A percentile compares a stretch with the other conserved stretches of the same genome.
Evolutionary conservation across 1,140 invertebrate species (phyloP).

Genomic region (Drosophila paulistorum): DNA sequence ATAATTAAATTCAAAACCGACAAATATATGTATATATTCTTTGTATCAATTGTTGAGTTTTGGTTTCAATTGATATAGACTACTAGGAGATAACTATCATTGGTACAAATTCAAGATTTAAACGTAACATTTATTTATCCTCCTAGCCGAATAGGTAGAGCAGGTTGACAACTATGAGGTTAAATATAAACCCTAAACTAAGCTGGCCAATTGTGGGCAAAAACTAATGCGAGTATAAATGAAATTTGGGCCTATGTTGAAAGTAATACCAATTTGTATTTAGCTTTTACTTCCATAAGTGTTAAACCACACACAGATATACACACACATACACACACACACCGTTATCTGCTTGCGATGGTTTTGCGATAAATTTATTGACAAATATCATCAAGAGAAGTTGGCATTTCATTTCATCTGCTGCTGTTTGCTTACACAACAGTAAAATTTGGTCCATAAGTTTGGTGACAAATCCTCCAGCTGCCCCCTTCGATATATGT

Average conservation of each 20-base stretch:
- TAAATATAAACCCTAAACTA: background rate
- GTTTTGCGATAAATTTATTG: conserved; percentile 74
- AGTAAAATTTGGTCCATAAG: conserved; percentile 74
- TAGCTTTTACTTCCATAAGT: conserved; percentile 41
- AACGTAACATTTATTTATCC: too few relatives aligned
- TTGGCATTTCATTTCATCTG: conserved; percentile 74
- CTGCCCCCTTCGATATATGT: background rate
- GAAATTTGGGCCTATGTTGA: background rate
- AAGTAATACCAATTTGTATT: conserved; percentile 25
- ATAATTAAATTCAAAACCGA: too few relatives aligned
- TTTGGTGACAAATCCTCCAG: conserved; percentile 45
- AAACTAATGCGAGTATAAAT: background rate
- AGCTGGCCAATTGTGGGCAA: background rate
- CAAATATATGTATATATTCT: too few relatives aligned
- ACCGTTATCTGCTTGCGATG: conserved; percentile 26
- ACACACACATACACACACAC: conserved; percentile 12
- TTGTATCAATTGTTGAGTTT: too few relatives aligned
- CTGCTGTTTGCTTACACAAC: conserved; percentile 70
- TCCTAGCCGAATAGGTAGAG: too few relatives aligned
- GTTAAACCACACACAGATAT: conserved; percentile 21
- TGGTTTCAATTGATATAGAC: too few relatives aligned
- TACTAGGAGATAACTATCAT: background rate
- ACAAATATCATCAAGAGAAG: conserved; percentile 74
- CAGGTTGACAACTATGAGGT: too few relatives aligned
- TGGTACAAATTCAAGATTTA: too few relatives aligned